These are phyloP conservation scores for Sebastes cheni DNA, from an alignment of 2,797 vertebrate genomes.

Conservation along the genomic window DNA sequence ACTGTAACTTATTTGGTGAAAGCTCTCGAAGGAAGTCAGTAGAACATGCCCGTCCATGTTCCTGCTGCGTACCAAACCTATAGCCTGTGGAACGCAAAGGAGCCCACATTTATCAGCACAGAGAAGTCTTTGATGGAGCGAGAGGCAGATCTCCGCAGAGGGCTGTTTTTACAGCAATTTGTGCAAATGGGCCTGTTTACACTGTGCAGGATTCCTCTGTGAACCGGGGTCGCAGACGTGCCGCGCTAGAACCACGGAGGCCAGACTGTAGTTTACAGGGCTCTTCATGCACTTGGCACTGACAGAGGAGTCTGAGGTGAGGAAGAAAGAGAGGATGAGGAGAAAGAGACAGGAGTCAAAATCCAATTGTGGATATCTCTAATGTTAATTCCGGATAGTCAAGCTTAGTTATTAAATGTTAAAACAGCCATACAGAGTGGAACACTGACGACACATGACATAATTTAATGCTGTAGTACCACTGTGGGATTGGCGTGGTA, in stretches of 20 bases:
- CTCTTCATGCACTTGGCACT: slow-evolving; percentile 46
- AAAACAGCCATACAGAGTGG: too few relatives aligned
- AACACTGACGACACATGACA: not conserved
- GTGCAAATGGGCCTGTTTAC: slow-evolving; percentile 69
- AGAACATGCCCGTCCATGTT: slow-evolving; percentile 48
- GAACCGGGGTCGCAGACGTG: slow-evolving; percentile 36
- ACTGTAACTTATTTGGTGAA: not conserved
- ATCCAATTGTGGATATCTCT: too few relatives aligned
- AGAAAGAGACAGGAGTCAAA: not conserved
- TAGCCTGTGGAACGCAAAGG: slow-evolving; percentile 51
- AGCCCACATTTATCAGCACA: slow-evolving; percentile 71
- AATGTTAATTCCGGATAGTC: too few relatives aligned
- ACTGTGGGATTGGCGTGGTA: not conserved
- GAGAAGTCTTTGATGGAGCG: slow-evolving; percentile 63
- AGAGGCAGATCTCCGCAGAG: slow-evolving; percentile 51
- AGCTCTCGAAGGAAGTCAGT: not conserved
- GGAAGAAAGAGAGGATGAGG: not conserved
- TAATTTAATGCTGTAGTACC: not conserved
- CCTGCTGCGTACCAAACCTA: slow-evolving; percentile 4
- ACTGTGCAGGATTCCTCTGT: slow-evolving; percentile 48
- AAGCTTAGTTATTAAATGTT: too few relatives aligned
- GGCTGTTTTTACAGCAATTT: slow-evolving; percentile 76
- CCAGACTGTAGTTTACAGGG: slow-evolving; percentile 28
- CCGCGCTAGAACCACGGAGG: slow-evolving; percentile 4
- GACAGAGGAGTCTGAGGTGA: slow-evolving; percentile 11